These are phyloP conservation scores for Pimpla rufipes DNA, from an alignment of 2,888 invertebrate species.

Conservation along the genomic window DNA sequence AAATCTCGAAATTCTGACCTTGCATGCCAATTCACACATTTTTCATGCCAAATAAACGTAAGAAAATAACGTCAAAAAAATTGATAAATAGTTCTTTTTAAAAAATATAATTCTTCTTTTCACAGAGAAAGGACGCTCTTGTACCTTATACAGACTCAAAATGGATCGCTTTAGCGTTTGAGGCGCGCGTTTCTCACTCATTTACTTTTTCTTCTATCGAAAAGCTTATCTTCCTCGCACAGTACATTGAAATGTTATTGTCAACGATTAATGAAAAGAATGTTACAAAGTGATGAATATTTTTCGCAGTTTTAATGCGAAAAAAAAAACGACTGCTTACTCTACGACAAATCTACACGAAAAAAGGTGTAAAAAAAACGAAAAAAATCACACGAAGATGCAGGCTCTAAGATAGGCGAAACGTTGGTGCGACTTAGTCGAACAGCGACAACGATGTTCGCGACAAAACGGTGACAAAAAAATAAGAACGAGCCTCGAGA, in stretches of 20 bases:
- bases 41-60: constrained; percentile 27
- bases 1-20: constrained; percentile 35
- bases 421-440: neutral
- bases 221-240: neutral
- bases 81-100: neutral
- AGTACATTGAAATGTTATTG: constrained; percentile 63
- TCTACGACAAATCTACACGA: neutral
- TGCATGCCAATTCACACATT: constrained; percentile 58
- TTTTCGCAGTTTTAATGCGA: constrained; percentile 23
- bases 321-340: neutral
- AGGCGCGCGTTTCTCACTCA: neutral
- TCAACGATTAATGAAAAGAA: constrained; percentile 28
- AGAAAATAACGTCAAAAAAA: neutral
- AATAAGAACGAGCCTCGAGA: neutral
- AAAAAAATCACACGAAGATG: constrained; percentile 26
- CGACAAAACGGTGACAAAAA: neutral
- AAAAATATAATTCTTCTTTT: constrained; percentile 32
- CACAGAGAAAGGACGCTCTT: constrained; percentile 78
- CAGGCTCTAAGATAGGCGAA: constrained; percentile 9
- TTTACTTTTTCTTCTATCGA: neutral
- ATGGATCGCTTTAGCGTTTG: neutral
- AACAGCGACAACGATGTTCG: constrained; percentile 3
- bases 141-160: constrained; percentile 83
- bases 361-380: neutral
- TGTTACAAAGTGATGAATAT: neutral